Conservation (phyloP, 2,797 vertebrate genomes). For the Melanotaenia pygmaea region DNA sequence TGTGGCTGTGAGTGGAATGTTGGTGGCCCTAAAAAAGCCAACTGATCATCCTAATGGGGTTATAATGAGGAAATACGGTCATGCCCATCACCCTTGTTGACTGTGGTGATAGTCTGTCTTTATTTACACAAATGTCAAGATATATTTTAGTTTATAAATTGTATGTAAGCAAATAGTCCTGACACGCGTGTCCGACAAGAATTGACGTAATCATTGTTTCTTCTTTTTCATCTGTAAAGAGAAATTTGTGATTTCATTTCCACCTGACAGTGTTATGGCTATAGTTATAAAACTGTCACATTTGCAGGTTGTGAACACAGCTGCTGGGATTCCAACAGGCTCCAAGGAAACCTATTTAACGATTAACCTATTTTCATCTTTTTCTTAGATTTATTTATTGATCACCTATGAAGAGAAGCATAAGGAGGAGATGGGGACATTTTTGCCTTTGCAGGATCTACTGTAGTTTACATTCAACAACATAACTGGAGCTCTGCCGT, state of each 20-base stretch:
- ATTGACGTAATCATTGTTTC: neutral
- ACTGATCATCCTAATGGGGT: slow-evolving; percentile 60
- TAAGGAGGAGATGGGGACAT: too few relatives aligned
- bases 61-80: slow-evolving; percentile 58
- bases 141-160: slow-evolving; percentile 11
- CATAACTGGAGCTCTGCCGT: neutral
- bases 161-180: slow-evolving; percentile 16
- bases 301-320: slow-evolving; percentile 49
- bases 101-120: slow-evolving; percentile 38
- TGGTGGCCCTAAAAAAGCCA: slow-evolving; percentile 63
- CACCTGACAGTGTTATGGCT: slow-evolving; percentile 19
- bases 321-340: slow-evolving; percentile 35
- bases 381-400: slow-evolving; percentile 56
- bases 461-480: neutral
- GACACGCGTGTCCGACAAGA: neutral
- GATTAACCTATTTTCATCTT: slow-evolving; percentile 42
- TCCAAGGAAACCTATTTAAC: slow-evolving; percentile 23
- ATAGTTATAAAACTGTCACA: slow-evolving; percentile 31
- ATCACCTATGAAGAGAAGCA: slow-evolving; percentile 31
- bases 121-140: slow-evolving; percentile 30
- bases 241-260: slow-evolving; percentile 14
- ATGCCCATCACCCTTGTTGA: slow-evolving; percentile 21
- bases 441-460: neutral
- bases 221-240: slow-evolving; percentile 3
- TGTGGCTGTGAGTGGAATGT: slow-evolving; percentile 69